phyloP scores from a whole-genome alignment of 2,888 invertebrate genomes.

The Platycheirus rosarum region DNA sequence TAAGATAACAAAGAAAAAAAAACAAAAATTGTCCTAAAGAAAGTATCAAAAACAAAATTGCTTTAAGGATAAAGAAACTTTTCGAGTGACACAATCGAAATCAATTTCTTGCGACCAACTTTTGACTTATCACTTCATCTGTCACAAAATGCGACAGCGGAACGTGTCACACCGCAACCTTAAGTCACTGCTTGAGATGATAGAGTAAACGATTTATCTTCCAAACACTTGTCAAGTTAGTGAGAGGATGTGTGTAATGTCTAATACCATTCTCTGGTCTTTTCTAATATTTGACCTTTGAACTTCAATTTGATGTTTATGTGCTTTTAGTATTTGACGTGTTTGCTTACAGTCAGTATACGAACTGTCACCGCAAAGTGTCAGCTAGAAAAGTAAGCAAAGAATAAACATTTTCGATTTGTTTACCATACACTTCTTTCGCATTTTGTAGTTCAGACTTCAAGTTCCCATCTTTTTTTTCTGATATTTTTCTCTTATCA shows the following conservation, averaged over 20 bases:
- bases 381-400: conserved; percentile 2
- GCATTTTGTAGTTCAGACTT: conserved; percentile 15
- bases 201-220: conserved; percentile 66
- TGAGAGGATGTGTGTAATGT: conserved; percentile 32
- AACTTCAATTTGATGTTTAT: conserved; percentile 47
- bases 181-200: conserved; percentile 54
- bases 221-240: conserved; percentile 38
- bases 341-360: conserved; percentile 14
- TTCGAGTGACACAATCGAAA: conserved; percentile 34
- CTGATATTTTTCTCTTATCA: background rate
- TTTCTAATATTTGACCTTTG: conserved; percentile 67
- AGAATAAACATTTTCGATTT: conserved; percentile 22
- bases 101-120: conserved; percentile 43
- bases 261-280: background rate
- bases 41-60: too few species aligned
- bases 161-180: conserved; percentile 25
- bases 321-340: conserved; percentile 25
- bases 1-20: too few species aligned
- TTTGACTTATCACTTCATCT: conserved; percentile 50
- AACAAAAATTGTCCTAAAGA: too few species aligned
- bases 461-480: conserved; percentile 40
- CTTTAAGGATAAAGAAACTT: background rate
- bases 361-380: conserved; percentile 6
- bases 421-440: conserved; percentile 46
- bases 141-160: conserved; percentile 29